Percentiles rank a stretch among this genome's conserved stretches.
phyloP scores from a whole-genome alignment of 2,888 invertebrate species.

The Stramonita haemastoma region DNA sequence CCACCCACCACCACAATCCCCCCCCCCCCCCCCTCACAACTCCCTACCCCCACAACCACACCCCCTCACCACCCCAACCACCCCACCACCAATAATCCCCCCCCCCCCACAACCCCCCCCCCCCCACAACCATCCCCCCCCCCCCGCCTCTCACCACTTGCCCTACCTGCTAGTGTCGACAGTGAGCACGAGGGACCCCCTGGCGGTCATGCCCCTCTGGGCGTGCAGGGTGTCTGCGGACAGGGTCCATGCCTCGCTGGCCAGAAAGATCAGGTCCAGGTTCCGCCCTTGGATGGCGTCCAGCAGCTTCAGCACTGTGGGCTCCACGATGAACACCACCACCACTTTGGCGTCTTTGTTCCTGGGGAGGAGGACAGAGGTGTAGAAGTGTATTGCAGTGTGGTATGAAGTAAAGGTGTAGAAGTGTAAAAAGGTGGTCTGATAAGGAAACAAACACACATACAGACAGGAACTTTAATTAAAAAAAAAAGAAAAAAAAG shows the following conservation, averaged over 20 bases:
- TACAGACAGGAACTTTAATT: too few relatives aligned
- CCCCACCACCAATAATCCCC: too few relatives aligned
- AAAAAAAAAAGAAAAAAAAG: too few relatives aligned
- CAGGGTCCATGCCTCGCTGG: conserved; percentile 68
- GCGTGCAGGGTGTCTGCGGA: conserved; percentile 50
- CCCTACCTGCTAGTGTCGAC: conserved; percentile 49
- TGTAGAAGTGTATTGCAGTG: neutral
- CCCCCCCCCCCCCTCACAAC: neutral
- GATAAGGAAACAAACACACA: too few relatives aligned
- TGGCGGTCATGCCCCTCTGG: conserved; percentile 50
- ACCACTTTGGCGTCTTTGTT: conserved; percentile 54
- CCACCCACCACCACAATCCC: too few relatives aligned
- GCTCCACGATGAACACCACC: conserved; percentile 61
- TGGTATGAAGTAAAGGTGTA: too few relatives aligned
- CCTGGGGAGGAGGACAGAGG: neutral
- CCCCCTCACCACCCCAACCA: too few relatives aligned
- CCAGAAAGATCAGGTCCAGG: conserved; percentile 56
- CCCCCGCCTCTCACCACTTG: too few relatives aligned
- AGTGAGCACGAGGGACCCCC: conserved; percentile 61
- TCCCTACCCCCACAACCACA: too few relatives aligned
- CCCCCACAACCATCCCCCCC: too few relatives aligned
- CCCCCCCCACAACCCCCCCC: too few relatives aligned
- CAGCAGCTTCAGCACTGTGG: conserved; percentile 55
- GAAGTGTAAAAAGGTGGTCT: too few relatives aligned
- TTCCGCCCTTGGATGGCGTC: conserved; percentile 47